These are phyloP conservation scores for Hypselothyrea guttata DNA, from an alignment of 2,888 invertebrate species.

Conservation along the genomic window DNA sequence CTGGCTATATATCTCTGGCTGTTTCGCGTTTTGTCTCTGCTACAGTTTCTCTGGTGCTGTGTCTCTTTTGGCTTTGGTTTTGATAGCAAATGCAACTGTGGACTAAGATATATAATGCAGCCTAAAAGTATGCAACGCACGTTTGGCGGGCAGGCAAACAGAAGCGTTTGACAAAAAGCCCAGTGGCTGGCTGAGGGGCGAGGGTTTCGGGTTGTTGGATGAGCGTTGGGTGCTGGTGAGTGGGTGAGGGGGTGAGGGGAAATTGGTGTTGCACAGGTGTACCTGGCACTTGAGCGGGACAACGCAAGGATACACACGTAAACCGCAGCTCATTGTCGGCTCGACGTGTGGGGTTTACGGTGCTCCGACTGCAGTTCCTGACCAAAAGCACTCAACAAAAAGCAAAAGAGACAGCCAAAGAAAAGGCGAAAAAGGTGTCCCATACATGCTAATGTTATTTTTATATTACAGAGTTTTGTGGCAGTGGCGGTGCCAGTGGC, in stretches of 20 bases:
- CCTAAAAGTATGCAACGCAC: constrained; percentile 67
- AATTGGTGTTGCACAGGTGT: constrained; percentile 19
- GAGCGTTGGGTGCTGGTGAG: background rate
- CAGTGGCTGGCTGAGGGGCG: background rate
- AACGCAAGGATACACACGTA: constrained; percentile 71
- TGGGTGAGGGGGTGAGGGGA: background rate
- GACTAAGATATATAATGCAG: constrained; percentile 23
- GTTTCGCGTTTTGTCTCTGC: background rate
- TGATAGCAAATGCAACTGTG: constrained; percentile 11
- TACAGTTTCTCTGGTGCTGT: constrained; percentile 8
- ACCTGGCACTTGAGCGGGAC: constrained; percentile 34
- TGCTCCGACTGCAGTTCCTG: constrained; percentile 30
- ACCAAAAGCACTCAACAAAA: constrained; percentile 55
- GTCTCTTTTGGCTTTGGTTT: constrained; percentile 35
- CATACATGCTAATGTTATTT: constrained; percentile 71
- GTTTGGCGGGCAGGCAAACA: constrained; percentile 60
- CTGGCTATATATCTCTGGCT: too few species aligned
- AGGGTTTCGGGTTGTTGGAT: too few species aligned
- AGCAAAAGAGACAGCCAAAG: constrained; percentile 2
- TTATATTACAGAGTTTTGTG: constrained; percentile 59
- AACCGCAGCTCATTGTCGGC: constrained; percentile 71
- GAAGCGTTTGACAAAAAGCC: constrained; percentile 60
- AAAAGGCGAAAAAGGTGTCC: constrained; percentile 58
- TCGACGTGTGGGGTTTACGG: constrained; percentile 23
- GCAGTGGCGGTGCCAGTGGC: constrained; percentile 11